Percentiles rank a stretch among this genome's conserved stretches.
These are phyloP conservation scores for Ivindomyrus marchei DNA, from an alignment of 2,113 vertebrate genomes.

Conservation along the genomic window DNA sequence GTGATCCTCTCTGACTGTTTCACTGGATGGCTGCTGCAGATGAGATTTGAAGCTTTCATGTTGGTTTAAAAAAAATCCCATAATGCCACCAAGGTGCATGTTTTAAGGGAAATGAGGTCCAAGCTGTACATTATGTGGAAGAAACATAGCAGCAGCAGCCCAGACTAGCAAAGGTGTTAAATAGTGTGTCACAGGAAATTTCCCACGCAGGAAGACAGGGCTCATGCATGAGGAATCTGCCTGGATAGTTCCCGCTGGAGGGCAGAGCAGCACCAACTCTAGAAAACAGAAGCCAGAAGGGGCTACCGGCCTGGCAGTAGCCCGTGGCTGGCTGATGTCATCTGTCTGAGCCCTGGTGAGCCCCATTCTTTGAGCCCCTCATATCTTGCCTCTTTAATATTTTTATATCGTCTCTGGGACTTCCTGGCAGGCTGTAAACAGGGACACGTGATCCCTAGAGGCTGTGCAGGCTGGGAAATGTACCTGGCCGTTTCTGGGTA, in stretches of 20 bases:
- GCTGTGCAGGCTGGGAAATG: neutral
- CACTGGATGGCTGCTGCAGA: neutral
- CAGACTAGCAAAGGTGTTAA: neutral
- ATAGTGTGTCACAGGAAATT: neutral
- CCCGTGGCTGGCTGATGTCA: neutral
- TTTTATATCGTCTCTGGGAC: neutral
- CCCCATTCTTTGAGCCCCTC: neutral
- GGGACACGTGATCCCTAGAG: neutral
- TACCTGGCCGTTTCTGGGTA: neutral
- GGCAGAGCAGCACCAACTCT: neutral
- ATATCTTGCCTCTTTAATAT: neutral
- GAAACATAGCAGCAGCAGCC: neutral
- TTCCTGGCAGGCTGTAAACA: neutral
- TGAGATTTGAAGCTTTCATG: neutral
- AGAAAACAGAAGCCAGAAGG: neutral
- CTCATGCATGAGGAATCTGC: neutral
- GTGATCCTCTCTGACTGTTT: neutral
- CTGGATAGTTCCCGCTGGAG: neutral
- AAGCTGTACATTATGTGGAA: neutral
- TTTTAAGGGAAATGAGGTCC: neutral
- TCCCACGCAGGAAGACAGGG: neutral
- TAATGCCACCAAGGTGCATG: neutral
- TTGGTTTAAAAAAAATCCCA: neutral
- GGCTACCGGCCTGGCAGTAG: neutral
- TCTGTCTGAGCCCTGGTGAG: neutral